Evolutionary conservation across 2,888 invertebrate genomes (phyloP), one percentile per base, ranked within the genome.

Genomic region (Asteroscopus sphinx): DNA sequence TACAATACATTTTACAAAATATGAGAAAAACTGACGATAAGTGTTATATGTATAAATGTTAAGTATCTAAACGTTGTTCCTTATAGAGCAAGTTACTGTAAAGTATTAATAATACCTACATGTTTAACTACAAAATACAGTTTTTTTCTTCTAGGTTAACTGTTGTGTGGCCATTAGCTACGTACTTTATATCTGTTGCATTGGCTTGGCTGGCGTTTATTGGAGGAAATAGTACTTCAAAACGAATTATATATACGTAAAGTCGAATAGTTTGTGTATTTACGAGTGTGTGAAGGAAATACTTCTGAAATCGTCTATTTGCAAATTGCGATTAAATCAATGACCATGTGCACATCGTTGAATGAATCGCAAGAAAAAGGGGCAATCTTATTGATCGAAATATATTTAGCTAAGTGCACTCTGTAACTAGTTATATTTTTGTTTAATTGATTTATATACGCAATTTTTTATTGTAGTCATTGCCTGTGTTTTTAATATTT

Each of bases 191-290:
- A 48, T 48, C n/a, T 68, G 52, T 61, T 44, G 26, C 15, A n/a
- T 11, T 30, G 8, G 25, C 61, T 52, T 68, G 64, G 52, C n/a
- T 37, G 8, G 41, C 21, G 46, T 42, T 51, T 36, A 67, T 60
- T n/a, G n/a, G 51, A 67, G 67, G 40, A 67, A 63, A 45, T n/a
- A 15, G 44, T 49, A 3, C 66, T 63, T 48, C 26, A 12, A 66
- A 48, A 58, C 42, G 5, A 13, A 15, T 4, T 35, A 2, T 13
- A 3, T 35, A 9, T 35, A 5, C 2, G 32, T 12, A 28, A 25
- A 25, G n/a, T n/a, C n/a, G n/a, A n/a, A 6, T 21, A 21, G 21
- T 1, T 21, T 21, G 4, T 1, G 21, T 21, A 21, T 4, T 0
- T 21, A 21, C 21, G 21, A n/a, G n/a, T n/a, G n/a, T n/a, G n/a